Conservation (phyloP, 2,888 invertebrate genomes). For the Noctua fimbriata region DNA sequence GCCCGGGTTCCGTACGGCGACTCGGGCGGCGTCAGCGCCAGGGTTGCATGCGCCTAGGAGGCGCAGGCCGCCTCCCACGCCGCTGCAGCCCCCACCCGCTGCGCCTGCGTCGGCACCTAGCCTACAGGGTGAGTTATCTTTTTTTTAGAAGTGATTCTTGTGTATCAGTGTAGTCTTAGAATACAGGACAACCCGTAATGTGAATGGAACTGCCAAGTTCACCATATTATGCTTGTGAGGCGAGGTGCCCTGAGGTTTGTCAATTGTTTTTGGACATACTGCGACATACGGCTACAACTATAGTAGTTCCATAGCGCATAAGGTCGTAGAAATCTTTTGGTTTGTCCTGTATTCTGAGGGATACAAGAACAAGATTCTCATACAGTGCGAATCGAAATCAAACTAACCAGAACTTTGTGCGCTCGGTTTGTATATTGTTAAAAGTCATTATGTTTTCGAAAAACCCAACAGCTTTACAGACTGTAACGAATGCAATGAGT, state of each 20-base stretch:
- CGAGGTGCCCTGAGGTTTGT: neutral
- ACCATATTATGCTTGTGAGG: neutral
- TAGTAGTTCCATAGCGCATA: neutral
- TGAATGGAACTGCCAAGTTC: neutral
- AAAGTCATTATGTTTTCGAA: neutral
- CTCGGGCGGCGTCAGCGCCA: constrained; percentile 94
- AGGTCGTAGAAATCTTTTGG: neutral
- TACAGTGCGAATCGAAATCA: neutral
- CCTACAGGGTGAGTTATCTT: constrained; percentile 91
- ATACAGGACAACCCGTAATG: neutral
- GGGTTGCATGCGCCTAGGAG: constrained; percentile 93
- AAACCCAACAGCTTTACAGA: neutral
- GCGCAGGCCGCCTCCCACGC: constrained; percentile 86
- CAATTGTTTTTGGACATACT: neutral
- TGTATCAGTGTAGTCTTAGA: neutral
- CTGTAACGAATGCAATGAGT: neutral
- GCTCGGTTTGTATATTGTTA: neutral
- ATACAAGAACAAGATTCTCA: neutral
- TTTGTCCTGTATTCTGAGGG: neutral
- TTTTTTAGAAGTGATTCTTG: constrained; percentile 82
- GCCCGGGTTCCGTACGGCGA: constrained; percentile 94
- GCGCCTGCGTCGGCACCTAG: constrained; percentile 87
- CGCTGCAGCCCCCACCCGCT: constrained; percentile 83
- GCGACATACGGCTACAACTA: neutral
- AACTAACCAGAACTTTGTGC: neutral